These are phyloP conservation scores for Dendrophyllia cribrosa DNA, from an alignment of 64 coral and sea anemone species.

Conservation along the genomic window DNA sequence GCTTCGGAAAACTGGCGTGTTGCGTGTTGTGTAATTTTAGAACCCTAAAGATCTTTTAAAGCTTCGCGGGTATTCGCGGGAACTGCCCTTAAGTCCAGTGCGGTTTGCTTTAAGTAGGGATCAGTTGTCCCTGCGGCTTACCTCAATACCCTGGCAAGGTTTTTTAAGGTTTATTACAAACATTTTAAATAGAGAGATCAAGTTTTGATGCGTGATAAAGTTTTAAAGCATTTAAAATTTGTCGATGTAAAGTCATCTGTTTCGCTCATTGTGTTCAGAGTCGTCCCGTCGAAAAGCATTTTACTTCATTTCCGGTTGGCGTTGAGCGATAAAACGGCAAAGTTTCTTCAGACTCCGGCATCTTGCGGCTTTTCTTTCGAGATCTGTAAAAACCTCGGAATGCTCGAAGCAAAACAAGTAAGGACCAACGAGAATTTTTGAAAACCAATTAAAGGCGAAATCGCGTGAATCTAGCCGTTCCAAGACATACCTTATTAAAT, in stretches of 20 bases:
- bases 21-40: slow-evolving; percentile 29
- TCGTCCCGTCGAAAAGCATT: not conserved
- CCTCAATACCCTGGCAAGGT: not conserved
- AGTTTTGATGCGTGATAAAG: not conserved
- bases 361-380: not conserved
- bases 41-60: slow-evolving; percentile 6
- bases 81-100: not conserved
- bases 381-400: not conserved
- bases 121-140: not conserved
- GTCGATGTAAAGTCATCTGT: not conserved
- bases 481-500: slow-evolving; percentile 1
- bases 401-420: not conserved
- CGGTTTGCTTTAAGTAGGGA: not conserved
- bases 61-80: slow-evolving; percentile 23
- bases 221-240: not conserved
- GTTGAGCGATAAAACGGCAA: not conserved
- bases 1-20: not conserved
- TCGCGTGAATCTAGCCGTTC: not conserved
- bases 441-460: not conserved
- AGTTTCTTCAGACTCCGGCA: too few species aligned
- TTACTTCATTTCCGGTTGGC: slow-evolving; percentile 20
- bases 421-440: too few species aligned
- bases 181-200: not conserved
- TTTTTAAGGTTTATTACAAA: not conserved
- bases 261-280: not conserved